Conservation (phyloP, 2,888 invertebrate species). For the Oligia fasciuncula region DNA sequence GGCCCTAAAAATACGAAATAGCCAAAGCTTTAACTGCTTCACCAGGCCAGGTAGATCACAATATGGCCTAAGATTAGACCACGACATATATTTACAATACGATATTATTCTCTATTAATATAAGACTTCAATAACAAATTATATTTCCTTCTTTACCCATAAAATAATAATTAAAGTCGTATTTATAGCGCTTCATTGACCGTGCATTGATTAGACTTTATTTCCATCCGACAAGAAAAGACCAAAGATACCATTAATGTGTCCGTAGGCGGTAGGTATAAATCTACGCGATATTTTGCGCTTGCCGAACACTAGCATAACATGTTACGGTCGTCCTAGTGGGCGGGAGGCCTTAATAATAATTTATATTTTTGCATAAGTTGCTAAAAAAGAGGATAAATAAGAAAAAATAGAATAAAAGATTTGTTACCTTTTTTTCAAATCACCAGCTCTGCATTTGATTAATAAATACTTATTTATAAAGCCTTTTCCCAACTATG, state of each 20-base stretch:
- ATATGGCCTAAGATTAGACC: too few relatives aligned
- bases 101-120: neutral
- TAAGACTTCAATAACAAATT: neutral
- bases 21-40: neutral
- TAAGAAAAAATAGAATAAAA: neutral
- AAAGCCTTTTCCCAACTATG: neutral
- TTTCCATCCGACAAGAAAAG: slow-evolving; percentile 44
- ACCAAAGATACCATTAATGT: slow-evolving; percentile 48
- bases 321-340: slow-evolving; percentile 34
- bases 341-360: slow-evolving; percentile 34
- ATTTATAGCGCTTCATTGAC: slow-evolving; percentile 37
- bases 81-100: neutral
- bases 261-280: slow-evolving; percentile 55
- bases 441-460: neutral
- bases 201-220: slow-evolving; percentile 49
- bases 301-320: slow-evolving; percentile 44
- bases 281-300: slow-evolving; percentile 51
- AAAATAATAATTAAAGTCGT: neutral
- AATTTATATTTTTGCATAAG: slow-evolving; percentile 21
- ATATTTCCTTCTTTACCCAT: neutral
- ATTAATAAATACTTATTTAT: neutral
- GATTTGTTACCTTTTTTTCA: neutral
- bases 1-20: neutral
- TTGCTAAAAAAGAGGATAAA: neutral
- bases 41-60: too few relatives aligned